phyloP scores from a whole-genome alignment of 2,888 invertebrate genomes.

The Campopleginae sp. region DNA sequence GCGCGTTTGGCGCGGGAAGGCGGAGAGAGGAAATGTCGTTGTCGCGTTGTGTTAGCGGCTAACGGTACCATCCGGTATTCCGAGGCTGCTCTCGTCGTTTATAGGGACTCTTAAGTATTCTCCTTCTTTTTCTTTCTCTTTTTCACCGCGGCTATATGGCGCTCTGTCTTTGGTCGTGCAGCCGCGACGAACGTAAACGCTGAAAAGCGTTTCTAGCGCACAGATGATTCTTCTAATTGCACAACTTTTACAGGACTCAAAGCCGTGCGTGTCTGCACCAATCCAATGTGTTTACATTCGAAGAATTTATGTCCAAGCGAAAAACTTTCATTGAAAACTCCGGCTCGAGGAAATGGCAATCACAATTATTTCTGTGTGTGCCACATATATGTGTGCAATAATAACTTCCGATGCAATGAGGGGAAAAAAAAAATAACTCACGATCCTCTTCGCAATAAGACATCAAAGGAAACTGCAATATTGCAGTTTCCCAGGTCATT shows the following conservation, averaged over 20 bases:
- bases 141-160: background rate
- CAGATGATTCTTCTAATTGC: conserved; percentile 52
- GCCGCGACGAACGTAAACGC: conserved; percentile 1
- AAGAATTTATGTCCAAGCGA: conserved; percentile 3
- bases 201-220: conserved; percentile 8
- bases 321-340: conserved; percentile 7
- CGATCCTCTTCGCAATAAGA: background rate
- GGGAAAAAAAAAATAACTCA: background rate
- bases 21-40: conserved; percentile 37
- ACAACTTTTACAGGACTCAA: conserved; percentile 15
- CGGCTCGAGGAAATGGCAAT: conserved; percentile 27
- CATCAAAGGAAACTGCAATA: background rate
- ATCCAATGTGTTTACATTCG: background rate
- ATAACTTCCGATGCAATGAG: background rate
- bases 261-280: background rate
- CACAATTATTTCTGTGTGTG: conserved; percentile 23
- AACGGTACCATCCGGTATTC: conserved; percentile 67
- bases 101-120: conserved; percentile 33
- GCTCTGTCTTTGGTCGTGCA: background rate
- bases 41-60: conserved; percentile 61
- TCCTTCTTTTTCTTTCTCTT: background rate
- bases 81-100: conserved; percentile 36
- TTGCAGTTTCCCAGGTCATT: background rate
- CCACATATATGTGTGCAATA: background rate
- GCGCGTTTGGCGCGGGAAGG: conserved; percentile 37